These are phyloP conservation scores for Mobula birostris DNA, from an alignment of 2,113 vertebrate genomes.

Conservation along the genomic window DNA sequence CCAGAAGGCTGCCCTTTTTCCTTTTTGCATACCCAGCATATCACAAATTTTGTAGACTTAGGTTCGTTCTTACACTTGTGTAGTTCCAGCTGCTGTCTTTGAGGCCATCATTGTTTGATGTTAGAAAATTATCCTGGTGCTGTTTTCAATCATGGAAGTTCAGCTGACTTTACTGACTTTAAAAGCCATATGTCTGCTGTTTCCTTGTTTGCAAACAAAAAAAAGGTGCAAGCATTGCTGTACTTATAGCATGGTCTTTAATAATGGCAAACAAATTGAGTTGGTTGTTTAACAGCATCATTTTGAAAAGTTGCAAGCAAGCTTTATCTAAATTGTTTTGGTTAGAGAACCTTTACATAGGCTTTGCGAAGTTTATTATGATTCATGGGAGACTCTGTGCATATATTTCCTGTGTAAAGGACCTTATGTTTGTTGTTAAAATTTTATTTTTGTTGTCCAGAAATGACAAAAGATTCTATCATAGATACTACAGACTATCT, in stretches of 20 bases:
- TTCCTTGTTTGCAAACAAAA: slow-evolving; percentile 37
- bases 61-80: slow-evolving; percentile 36
- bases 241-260: background rate
- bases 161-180: slow-evolving; percentile 38
- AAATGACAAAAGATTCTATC: background rate
- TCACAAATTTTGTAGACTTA: slow-evolving; percentile 38
- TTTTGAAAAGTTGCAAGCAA: background rate
- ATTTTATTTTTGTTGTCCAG: background rate
- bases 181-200: slow-evolving; percentile 36
- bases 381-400: background rate
- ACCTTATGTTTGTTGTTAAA: background rate
- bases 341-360: background rate
- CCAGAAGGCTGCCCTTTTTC: slow-evolving; percentile 37
- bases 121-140: slow-evolving; percentile 35
- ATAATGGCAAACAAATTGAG: slow-evolving; percentile 26
- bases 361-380: background rate
- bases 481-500: background rate
- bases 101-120: slow-evolving; percentile 38
- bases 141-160: slow-evolving; percentile 32
- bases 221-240: slow-evolving; percentile 20
- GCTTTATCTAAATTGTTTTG: background rate
- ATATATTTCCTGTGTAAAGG: background rate
- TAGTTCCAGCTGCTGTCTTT: slow-evolving; percentile 38
- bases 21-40: slow-evolving; percentile 38
- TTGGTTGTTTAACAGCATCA: slow-evolving; percentile 24